phyloP scores from a whole-genome alignment of 1,140 invertebrate species.

The Camponotus vicinus region DNA sequence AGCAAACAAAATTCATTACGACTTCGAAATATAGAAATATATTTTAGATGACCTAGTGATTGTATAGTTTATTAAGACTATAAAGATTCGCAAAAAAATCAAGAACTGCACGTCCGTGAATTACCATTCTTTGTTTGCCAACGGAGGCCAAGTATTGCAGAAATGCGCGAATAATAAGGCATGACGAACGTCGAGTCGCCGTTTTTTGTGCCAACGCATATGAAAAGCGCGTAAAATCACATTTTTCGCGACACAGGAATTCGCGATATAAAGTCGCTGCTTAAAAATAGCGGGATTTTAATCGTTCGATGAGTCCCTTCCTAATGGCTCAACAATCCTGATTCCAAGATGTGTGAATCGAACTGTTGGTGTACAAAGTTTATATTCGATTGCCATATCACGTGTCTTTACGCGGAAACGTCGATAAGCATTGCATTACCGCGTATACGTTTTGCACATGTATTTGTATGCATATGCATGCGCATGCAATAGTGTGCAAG shows the following conservation, averaged over 20 bases:
- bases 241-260: neutral
- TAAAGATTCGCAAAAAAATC: conserved; percentile 28
- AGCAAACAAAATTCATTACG: neutral
- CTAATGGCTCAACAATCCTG: neutral
- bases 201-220: neutral
- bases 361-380: conserved; percentile 22
- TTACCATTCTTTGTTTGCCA: conserved; percentile 24
- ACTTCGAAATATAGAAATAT: neutral
- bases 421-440: conserved; percentile 48
- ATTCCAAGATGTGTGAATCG: conserved; percentile 6
- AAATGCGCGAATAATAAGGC: neutral
- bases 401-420: conserved; percentile 57
- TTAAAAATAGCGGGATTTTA: conserved; percentile 24
- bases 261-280: neutral
- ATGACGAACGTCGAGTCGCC: neutral
- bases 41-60: conserved; percentile 1
- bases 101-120: conserved; percentile 19
- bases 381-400: conserved; percentile 24
- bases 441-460: neutral
- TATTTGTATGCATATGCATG: neutral
- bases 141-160: conserved; percentile 1
- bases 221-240: conserved; percentile 1
- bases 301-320: neutral
- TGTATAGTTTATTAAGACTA: conserved; percentile 37
- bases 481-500: neutral